phyloP scores from a whole-genome alignment of 2,888 invertebrate species.

The Bombylius discolor region DNA sequence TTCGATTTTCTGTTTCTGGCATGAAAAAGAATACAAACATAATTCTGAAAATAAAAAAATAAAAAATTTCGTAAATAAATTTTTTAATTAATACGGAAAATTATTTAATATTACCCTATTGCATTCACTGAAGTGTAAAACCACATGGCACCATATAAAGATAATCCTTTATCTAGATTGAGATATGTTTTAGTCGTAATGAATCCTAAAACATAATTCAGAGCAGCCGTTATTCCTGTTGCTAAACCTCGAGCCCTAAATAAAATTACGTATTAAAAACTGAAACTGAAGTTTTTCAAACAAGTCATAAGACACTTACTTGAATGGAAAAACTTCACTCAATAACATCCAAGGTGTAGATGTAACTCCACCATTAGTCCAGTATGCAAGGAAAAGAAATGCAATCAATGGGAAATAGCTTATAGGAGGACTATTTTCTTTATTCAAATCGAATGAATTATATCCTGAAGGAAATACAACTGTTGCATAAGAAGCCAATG shows the following conservation, averaged over 20 bases:
- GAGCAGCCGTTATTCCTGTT: conserved; percentile 38
- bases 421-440: not conserved
- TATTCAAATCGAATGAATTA: conserved; percentile 35
- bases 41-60: conserved; percentile 15
- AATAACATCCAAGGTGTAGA: conserved; percentile 44
- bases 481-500: conserved; percentile 37
- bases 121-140: conserved; percentile 39
- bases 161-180: conserved; percentile 36
- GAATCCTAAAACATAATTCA: conserved; percentile 41
- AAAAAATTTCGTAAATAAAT: not conserved
- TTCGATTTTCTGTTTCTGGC: conserved; percentile 43
- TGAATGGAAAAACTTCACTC: conserved; percentile 45
- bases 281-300: not conserved
- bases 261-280: not conserved
- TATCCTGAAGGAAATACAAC: conserved; percentile 29
- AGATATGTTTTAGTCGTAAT: conserved; percentile 42
- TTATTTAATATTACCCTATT: conserved; percentile 25
- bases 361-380: conserved; percentile 24
- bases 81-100: not conserved
- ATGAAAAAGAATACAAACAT: conserved; percentile 41
- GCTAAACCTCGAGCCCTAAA: conserved; percentile 16
- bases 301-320: conserved; percentile 28
- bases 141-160: conserved; percentile 40
- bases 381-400: conserved; percentile 14
- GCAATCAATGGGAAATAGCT: conserved; percentile 26